Percentiles rank a stretch among this genome's conserved stretches.
Conservation (phyloP, 2,888 invertebrate genomes). For the Andrena bicolor region DNA sequence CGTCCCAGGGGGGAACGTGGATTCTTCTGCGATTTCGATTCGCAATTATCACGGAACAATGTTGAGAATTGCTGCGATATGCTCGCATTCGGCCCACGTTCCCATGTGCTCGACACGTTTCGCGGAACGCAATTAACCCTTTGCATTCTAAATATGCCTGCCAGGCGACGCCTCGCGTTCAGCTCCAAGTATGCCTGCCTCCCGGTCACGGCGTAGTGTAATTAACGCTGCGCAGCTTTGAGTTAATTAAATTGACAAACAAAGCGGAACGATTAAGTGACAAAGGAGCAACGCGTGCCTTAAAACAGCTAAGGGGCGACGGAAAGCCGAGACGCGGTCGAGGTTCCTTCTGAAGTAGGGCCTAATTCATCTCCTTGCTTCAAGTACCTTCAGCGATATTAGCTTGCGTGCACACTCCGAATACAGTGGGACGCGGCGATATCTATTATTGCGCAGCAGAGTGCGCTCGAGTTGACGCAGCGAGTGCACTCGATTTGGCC, state of each 20-base stretch:
- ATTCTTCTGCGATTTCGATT: too few species aligned
- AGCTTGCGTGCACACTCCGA: background rate
- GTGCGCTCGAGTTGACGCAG: constrained; percentile 23
- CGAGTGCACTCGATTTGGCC: constrained; percentile 48
- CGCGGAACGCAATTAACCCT: constrained; percentile 1
- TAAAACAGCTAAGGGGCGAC: too few species aligned
- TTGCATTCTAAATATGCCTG: background rate
- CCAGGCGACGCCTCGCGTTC: background rate
- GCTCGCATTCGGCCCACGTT: background rate
- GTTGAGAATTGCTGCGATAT: too few species aligned
- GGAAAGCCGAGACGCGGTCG: too few species aligned
- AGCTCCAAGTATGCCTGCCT: background rate
- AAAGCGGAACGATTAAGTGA: background rate
- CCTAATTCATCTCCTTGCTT: background rate
- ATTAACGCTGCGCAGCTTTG: background rate
- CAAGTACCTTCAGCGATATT: background rate
- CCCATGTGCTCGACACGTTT: constrained; percentile 1
- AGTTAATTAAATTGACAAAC: background rate
- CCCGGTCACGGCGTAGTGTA: background rate
- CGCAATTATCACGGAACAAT: too few species aligned
- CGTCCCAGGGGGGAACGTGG: too few species aligned
- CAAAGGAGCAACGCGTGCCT: background rate
- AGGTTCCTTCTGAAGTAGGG: too few species aligned
- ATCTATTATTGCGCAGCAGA: constrained; percentile 56
- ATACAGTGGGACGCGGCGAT: background rate